These are phyloP conservation scores for Theocolax elegans DNA, from an alignment of 1,140 invertebrate species.

Conservation along the genomic window DNA sequence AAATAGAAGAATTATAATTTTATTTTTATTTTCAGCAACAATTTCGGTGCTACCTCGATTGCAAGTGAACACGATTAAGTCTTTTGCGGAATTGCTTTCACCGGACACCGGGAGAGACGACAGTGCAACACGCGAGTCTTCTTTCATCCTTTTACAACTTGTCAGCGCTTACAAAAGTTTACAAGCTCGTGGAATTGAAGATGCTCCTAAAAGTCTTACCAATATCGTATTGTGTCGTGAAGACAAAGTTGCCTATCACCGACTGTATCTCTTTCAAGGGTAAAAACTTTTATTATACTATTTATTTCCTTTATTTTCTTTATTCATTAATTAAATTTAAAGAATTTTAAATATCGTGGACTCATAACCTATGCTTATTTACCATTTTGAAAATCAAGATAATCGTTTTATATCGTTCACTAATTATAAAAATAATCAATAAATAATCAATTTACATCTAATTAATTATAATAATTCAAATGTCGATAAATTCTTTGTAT, in stretches of 20 bases:
- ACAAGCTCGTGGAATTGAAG: slow-evolving; percentile 86
- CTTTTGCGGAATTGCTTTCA: slow-evolving; percentile 66
- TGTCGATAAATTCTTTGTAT: too few relatives aligned
- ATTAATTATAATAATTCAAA: too few relatives aligned
- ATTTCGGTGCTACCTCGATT: slow-evolving; percentile 77
- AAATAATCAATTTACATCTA: too few relatives aligned
- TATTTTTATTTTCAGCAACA: slow-evolving; percentile 71
- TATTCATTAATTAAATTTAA: too few relatives aligned
- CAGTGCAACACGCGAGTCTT: slow-evolving; percentile 64
- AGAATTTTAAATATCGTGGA: too few relatives aligned
- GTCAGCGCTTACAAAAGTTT: slow-evolving; percentile 83
- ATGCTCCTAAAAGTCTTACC: slow-evolving; percentile 75
- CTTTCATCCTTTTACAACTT: slow-evolving; percentile 82
- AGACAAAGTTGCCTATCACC: slow-evolving; percentile 71
- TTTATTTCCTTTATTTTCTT: too few relatives aligned
- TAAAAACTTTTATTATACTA: slow-evolving; percentile 54
- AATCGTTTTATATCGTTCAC: background rate
- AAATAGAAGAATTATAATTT: too few relatives aligned
- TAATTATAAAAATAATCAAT: too few relatives aligned
- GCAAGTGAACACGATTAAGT: slow-evolving; percentile 77
- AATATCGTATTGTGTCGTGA: slow-evolving; percentile 74
- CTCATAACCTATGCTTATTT: background rate
- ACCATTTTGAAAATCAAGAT: background rate
- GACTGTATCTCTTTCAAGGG: slow-evolving; percentile 81
- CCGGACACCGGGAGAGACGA: slow-evolving; percentile 60